These are phyloP conservation scores for Apomyelois bistriatella DNA, from an alignment of 2,888 invertebrate species.

Conservation along the genomic window DNA sequence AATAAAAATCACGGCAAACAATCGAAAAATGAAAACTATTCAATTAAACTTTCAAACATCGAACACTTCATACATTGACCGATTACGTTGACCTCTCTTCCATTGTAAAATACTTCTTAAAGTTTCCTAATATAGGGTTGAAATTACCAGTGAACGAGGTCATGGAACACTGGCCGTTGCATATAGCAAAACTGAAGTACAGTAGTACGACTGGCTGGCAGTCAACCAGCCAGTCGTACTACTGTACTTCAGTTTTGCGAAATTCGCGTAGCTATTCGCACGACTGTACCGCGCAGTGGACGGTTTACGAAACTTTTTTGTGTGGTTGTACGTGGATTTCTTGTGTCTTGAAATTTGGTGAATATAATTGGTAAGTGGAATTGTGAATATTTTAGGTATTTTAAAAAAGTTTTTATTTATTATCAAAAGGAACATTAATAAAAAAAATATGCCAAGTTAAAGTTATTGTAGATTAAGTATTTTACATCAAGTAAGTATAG, in stretches of 20 bases:
- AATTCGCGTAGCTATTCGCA: background rate
- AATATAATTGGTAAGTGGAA: background rate
- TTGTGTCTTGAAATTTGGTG: background rate
- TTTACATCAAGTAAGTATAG: too few relatives aligned
- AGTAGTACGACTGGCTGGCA: too few relatives aligned
- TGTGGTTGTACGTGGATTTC: background rate
- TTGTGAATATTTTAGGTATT: background rate
- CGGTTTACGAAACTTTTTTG: background rate
- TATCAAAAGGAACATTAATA: too few relatives aligned
- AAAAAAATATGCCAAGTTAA: too few relatives aligned
- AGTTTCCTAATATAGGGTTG: background rate
- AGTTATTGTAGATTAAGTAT: too few relatives aligned
- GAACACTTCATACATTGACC: background rate
- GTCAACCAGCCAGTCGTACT: background rate
- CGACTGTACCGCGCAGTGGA: background rate
- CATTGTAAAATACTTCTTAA: background rate
- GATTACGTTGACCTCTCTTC: background rate
- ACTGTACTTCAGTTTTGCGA: conserved; percentile 5
- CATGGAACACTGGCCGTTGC: background rate
- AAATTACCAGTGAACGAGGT: background rate
- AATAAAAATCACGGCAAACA: background rate
- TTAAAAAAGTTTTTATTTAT: background rate
- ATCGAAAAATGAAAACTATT: background rate
- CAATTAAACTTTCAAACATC: background rate
- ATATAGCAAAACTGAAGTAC: too few relatives aligned